phyloP scores from a whole-genome alignment of 2,888 invertebrate genomes.

The Zelleria hepariella region DNA sequence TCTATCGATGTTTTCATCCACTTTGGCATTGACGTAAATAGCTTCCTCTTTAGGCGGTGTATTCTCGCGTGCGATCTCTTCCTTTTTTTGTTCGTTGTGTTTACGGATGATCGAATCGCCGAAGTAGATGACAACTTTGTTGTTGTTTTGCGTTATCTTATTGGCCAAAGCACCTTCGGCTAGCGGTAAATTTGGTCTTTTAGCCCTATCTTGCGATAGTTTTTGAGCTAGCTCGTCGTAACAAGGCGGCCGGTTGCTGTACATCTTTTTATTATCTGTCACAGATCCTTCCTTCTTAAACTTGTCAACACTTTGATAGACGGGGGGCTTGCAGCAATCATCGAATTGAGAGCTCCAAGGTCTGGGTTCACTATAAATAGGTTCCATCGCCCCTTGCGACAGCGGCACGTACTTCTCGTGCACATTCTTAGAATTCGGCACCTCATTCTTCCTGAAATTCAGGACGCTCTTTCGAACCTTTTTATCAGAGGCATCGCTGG shows the following conservation, averaged over 20 bases:
- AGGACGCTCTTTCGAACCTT: conserved; percentile 54
- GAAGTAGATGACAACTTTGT: conserved; percentile 82
- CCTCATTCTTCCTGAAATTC: conserved; percentile 55
- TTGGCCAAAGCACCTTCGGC: conserved; percentile 46
- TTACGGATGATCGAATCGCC: conserved; percentile 75
- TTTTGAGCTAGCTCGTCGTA: conserved; percentile 60
- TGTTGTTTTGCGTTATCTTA: conserved; percentile 65
- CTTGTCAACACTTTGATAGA: conserved; percentile 63
- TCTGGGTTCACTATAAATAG: conserved; percentile 58
- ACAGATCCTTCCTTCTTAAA: conserved; percentile 36
- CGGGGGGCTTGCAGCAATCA: conserved; percentile 56
- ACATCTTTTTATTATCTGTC: conserved; percentile 46
- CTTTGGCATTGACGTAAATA: conserved; percentile 54
- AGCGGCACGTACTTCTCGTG: conserved; percentile 66
- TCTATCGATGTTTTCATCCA: conserved; percentile 46
- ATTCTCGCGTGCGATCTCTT: conserved; percentile 30
- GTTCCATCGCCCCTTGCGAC: conserved; percentile 47
- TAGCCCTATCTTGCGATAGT: conserved; percentile 62
- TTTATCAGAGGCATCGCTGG: conserved; percentile 44
- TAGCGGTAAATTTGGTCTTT: conserved; percentile 43
- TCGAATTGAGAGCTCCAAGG: conserved; percentile 50
- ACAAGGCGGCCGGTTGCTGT: conserved; percentile 57
- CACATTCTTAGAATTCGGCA: conserved; percentile 41
- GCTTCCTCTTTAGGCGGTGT: conserved; percentile 45
- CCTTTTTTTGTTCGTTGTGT: conserved; percentile 60